These are phyloP conservation scores for Spinibarbus caldwelli DNA, from an alignment of 2,797 vertebrate species.

Conservation along the genomic window DNA sequence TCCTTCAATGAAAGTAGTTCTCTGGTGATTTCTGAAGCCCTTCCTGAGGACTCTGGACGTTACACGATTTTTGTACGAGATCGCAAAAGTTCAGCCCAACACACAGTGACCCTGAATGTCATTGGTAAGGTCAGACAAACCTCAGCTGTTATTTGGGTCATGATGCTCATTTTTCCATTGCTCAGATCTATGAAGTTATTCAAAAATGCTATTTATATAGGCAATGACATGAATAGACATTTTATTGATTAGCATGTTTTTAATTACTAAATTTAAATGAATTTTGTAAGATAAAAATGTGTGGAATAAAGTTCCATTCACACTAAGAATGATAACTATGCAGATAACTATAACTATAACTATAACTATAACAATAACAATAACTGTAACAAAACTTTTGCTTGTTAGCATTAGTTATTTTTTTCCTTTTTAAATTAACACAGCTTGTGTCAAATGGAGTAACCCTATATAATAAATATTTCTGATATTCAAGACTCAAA, in stretches of 20 bases:
- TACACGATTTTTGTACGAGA: conserved; percentile 79
- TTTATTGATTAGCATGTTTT: neutral
- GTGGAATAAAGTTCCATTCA: neutral
- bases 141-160: neutral
- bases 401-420: neutral
- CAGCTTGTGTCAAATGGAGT: neutral
- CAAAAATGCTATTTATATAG: neutral
- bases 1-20: conserved; percentile 72
- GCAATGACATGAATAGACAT: neutral
- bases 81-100: conserved; percentile 74
- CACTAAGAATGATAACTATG: no score
- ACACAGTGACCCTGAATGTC: conserved; percentile 76
- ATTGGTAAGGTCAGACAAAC: conserved; percentile 70
- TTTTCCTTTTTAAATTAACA: neutral
- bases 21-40: conserved; percentile 72
- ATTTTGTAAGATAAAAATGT: neutral
- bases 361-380: no score
- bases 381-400: no score
- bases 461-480: neutral
- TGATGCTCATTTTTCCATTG: neutral
- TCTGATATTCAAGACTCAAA: neutral
- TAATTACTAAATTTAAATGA: neutral
- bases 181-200: neutral
- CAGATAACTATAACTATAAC: no score
- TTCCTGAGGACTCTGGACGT: conserved; percentile 72